Conservation (phyloP, 2,113 vertebrate genomes). For the Sebastes schlegelii region DNA sequence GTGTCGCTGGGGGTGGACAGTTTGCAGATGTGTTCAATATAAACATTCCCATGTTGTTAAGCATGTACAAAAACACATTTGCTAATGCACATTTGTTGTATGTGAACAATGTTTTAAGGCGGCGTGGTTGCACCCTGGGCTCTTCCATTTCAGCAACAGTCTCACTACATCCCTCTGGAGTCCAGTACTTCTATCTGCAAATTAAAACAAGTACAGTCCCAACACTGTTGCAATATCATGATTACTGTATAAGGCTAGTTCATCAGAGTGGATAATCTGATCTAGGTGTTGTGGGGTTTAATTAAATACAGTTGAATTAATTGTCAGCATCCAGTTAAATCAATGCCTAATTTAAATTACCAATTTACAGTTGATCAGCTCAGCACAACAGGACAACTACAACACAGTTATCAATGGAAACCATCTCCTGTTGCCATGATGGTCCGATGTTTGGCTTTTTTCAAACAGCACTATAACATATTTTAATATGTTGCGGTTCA, state of each 20-base stretch:
- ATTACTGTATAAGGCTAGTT: neutral
- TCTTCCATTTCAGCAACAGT: too few species aligned
- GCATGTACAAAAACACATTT: neutral
- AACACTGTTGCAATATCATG: neutral
- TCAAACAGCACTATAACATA: neutral
- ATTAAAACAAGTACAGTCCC: neutral
- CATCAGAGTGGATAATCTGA: neutral
- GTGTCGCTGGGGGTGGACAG: neutral
- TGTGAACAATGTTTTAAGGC: neutral
- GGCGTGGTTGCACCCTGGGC: neutral
- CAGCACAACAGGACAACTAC: too few species aligned
- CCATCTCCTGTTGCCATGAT: too few species aligned
- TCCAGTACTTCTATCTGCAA: neutral
- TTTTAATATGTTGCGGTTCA: neutral
- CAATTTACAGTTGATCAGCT: too few species aligned
- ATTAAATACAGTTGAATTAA: conserved; percentile 17
- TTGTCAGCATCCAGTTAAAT: conserved; percentile 11
- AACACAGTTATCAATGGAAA: too few species aligned
- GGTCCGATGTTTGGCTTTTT: too few species aligned
- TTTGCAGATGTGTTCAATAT: neutral
- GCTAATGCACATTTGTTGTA: neutral
- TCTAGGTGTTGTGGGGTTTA: conserved; percentile 7
- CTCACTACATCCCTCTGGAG: too few species aligned
- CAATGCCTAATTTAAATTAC: neutral
- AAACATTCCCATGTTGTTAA: neutral